A percentile compares a stretch with the other conserved stretches of the same genome.
These are phyloP conservation scores for Xiphophorus couchianus DNA, from an alignment of 2,113 vertebrate species.

Conservation along the genomic window DNA sequence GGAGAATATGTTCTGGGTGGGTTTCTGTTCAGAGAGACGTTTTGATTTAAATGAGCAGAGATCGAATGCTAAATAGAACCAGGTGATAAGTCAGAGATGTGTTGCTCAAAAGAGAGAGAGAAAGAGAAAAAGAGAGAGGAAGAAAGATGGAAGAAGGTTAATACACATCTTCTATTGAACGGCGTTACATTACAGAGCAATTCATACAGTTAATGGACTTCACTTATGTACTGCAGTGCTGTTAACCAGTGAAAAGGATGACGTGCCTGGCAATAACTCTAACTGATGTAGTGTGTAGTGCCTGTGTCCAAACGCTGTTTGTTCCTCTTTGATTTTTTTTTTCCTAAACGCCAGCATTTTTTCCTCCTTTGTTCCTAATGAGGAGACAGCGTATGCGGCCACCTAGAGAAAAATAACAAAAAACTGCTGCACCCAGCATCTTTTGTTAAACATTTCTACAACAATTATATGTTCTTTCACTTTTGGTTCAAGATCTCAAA, in stretches of 20 bases:
- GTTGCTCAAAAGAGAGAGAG: conserved; percentile 4
- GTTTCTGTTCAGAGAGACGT: neutral
- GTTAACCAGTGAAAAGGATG: conserved; percentile 4
- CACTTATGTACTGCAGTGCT: neutral
- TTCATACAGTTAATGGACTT: conserved; percentile 5
- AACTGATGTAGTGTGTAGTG: neutral
- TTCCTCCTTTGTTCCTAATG: neutral
- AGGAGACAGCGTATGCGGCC: neutral
- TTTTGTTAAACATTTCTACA: neutral
- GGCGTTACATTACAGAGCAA: conserved; percentile 5
- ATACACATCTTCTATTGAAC: conserved; percentile 2
- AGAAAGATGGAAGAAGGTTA: neutral
- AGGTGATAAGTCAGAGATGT: no score
- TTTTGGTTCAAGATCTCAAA: neutral
- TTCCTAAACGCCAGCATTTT: neutral
- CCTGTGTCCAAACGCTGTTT: neutral
- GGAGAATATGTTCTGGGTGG: conserved; percentile 22
- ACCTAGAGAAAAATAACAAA: neutral
- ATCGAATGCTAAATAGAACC: no score
- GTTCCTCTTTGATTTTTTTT: neutral
- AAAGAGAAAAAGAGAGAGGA: neutral
- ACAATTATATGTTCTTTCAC: neutral
- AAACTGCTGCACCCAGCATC: neutral
- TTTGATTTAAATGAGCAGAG: conserved; percentile 27
- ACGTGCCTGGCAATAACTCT: conserved; percentile 7